Evolutionary conservation across 2,888 invertebrate species (phyloP), one percentile per base, ranked within the genome.

Genomic region (Leptogaster cylindrica): DNA sequence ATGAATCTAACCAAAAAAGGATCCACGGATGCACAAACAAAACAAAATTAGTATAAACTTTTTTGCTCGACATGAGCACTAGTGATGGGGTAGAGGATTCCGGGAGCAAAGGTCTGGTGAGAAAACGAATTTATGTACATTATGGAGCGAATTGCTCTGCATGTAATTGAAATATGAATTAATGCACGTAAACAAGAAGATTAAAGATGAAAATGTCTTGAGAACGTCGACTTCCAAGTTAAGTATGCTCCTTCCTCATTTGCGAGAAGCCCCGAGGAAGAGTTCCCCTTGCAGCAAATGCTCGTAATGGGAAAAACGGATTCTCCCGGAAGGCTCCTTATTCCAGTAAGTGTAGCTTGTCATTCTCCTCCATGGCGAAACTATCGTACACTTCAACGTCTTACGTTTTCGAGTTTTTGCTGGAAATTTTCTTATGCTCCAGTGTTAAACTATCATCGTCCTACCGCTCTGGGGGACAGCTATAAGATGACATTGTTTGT

Each of bases 211-310:
- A 31, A 31, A 7, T 31, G 31, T 8, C 31, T 31, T 8, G 31
- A 31, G 31, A 31, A 31, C 31, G 8, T 8, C 31, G 31, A 31
- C 31, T 31, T 31, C 6, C 10, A 8, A 31, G 31, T n/a, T n/a
- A n/a, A n/a, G n/a, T n/a, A n/a, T n/a, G n/a, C n/a, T n/a, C n/a
- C 5, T 16, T 23, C 16, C 61, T 61, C 61, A 61, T 41, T 58
- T 41, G 39, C 12, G n/a, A n/a, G n/a, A 58, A 25, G 28, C 41
- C 41, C 10, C 31, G n/a, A 28, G 25, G 44, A 10, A 41, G 44
- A 61, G 28, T 61, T 61, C 23, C 18, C 16, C 61, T 18, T 14
- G 18, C n/a, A 28, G 44, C 28, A 8, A 27, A 16, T 5, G 61
- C 14, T n/a, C 44, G 27, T 27, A 41, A 61, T 16, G n/a, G 28